Base-by-base conservation (phyloP, 2,888 invertebrate genomes). In the Augochlorella aurata region DNA sequence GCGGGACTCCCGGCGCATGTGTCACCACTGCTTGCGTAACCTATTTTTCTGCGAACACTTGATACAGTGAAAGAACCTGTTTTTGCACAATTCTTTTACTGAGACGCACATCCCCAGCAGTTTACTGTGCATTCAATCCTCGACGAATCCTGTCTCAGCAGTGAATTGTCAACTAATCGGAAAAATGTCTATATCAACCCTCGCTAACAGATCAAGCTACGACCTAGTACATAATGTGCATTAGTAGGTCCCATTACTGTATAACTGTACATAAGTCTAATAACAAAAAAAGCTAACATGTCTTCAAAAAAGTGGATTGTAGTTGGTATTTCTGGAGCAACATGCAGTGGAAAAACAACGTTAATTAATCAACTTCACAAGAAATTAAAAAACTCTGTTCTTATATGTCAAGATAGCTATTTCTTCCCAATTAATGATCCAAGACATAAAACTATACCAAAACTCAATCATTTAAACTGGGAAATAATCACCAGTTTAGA, bases 271-370 rank as follows among this genome's bases (percentile, higher is more conserved):
- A 38, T 63, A 18, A 68, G 50, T 16, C 18, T 3, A 44, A 38
- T 38, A 61, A 50, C 21, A 2, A 18, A 68, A 12, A 10, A 66
- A 68, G 65, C 50, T 38, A 74, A 81, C 74, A 89, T 88, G 89
- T 81, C 73, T 82, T 95, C 90, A 92, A 95, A 88, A 90, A 95
- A 93, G 83, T 95, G 95, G 95, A 87, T 95, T 58, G 93, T 96
- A 73, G 94, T 97, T 79, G 97, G 97, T 10, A 95, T 98, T 85
- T 96, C 97, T 58, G 97, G 98, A 0, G 96, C 97, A 1, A 98
- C 98, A 0, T 97, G 97, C 90, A 97, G 97, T 29, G 98, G 98
- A 0, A 98, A 98, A 94, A 97, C 97, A 0, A 96, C 97, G 0
- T 91, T 97, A 54, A 95, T 97, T 0, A 94, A 94, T 74, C 94